phyloP scores from a whole-genome alignment of 2,888 invertebrate genomes.

The Auanema freiburgensis region DNA sequence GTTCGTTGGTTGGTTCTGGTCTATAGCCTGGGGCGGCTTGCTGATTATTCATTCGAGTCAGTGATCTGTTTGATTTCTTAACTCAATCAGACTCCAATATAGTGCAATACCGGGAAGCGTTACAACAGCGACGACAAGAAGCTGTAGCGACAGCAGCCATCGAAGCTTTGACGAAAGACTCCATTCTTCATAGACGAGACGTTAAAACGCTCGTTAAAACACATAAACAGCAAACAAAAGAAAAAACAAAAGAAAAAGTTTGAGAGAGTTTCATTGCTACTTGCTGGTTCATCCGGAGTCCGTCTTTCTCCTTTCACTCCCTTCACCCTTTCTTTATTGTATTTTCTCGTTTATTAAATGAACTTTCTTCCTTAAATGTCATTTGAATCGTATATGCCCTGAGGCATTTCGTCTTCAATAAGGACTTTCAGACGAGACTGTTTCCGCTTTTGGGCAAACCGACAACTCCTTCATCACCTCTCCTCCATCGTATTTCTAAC shows the following conservation, averaged over 20 bases:
- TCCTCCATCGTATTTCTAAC: no score
- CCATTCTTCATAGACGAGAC: constrained; percentile 62
- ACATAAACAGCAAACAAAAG: constrained; percentile 47
- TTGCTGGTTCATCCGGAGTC: no score
- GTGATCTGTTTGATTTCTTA: not conserved
- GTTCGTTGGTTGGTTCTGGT: constrained; percentile 87
- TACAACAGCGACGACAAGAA: constrained; percentile 62
- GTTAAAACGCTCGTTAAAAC: constrained; percentile 58
- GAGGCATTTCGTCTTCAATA: no score
- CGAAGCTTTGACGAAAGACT: constrained; percentile 63
- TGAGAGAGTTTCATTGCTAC: no score
- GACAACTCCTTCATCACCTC: no score
- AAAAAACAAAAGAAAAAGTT: constrained; percentile 19
- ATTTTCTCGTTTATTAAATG: constrained; percentile 3
- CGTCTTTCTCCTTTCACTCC: no score
- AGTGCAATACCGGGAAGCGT: constrained; percentile 65
- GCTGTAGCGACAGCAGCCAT: constrained; percentile 64
- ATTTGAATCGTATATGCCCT: no score
- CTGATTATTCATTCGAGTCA: constrained; percentile 85
- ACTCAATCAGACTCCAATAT: not conserved
- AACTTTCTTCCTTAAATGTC: not conserved
- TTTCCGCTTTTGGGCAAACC: no score
- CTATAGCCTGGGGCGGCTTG: constrained; percentile 94
- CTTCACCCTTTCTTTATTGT: no score
- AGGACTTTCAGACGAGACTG: no score